Base-by-base conservation (phyloP, 2,113 vertebrate genomes). In the Cyprinus carpio region DNA sequence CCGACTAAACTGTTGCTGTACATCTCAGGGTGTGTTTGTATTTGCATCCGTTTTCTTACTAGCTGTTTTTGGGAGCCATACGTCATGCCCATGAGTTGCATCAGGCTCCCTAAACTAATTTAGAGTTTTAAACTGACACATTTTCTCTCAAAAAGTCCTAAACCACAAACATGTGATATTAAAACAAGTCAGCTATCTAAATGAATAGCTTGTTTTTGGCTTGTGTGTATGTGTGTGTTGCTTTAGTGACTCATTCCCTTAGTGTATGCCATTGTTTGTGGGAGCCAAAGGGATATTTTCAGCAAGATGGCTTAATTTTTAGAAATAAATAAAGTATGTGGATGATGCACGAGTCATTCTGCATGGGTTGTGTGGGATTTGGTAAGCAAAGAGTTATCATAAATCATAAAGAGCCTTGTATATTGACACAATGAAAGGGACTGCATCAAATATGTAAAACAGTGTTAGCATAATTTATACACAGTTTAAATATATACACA, bases 1-100 rank as follows among this genome's bases (percentile, higher is more conserved):
- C 72, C 51, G 71, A 84, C 60, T 81, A 82, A 88, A 90, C 89
- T 85, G 78, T 82, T 84, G 51, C 58, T 84, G 40, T 75, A 43
- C 46, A 67, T 86, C 60, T 85, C 54, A 25, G 76, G 58, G 78
- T 80, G 85, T 80, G 79, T 37, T 77, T 83, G 71, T 69, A 29
- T 15, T 0, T 72, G 64, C 82, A 72, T 81, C 43, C 77, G 34
- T 6, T 7, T 37, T 86, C 34, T 29, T 75, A 56, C 56, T 76
- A 29, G 25, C 46, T 60, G 37, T 43, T 18, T 27, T 58, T 7
- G 29, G 54, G 76, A 54, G 20, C 18, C 16, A 5, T 27, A 54
- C 49, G 2, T 54, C 16, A 20, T 51, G 62, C 13, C 6, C 11
- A 58, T 58, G 75, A 77, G 75, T 77, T 77, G 51, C n/a, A 37